Evolutionary conservation across 1,140 invertebrate species (phyloP), one percentile per base, ranked within the genome.

Genomic region (Musca domestica): DNA sequence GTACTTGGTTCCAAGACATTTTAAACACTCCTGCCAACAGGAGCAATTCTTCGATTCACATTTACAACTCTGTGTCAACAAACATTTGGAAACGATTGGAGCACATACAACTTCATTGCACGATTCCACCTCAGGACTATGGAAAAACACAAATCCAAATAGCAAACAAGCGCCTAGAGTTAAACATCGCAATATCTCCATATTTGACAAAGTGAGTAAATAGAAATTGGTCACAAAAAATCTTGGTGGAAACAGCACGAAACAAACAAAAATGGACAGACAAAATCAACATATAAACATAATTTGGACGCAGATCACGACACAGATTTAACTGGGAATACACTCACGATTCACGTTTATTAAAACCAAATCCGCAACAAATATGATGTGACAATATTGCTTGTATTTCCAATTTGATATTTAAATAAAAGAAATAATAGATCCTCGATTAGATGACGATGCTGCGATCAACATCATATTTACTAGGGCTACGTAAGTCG

Each of bases 11-110:
- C 91, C 91, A 22, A 98, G 85, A 76, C 96, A 98, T 71, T 88
- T 91, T 71, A 91, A 92, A 76, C 96, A 98, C 74, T 96, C 93
- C 75, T 92, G 92, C 83, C 94, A 97, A 76, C 96, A 98, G 20
- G 92, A 91, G 78, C 93, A 95, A 80, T 95, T 92, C 72, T 90
- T 91, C 72, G 95, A 84, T 78, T 96, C 94, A 83, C 95, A 98
- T 81, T 96, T 96, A 83, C 96, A 98, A 23, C 93, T 94, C 76
- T 96, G 92, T 15, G 95, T 96, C 41, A 98, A 85, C 88, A 97
- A 92, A 80, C 95, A 98, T 83, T 97, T 97, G 78, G 94, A 96
- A 4, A 98, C 96, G 23, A 96, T 91, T 75, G 93, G 95, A 54
- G 78, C 78, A 65, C 78, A 81, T 41, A 81, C 78, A 54, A 80